A percentile compares a stretch with the other conserved stretches of the same genome.
Conservation (phyloP, 2,888 invertebrate genomes). For the Rhaphigaster nebulosa region DNA sequence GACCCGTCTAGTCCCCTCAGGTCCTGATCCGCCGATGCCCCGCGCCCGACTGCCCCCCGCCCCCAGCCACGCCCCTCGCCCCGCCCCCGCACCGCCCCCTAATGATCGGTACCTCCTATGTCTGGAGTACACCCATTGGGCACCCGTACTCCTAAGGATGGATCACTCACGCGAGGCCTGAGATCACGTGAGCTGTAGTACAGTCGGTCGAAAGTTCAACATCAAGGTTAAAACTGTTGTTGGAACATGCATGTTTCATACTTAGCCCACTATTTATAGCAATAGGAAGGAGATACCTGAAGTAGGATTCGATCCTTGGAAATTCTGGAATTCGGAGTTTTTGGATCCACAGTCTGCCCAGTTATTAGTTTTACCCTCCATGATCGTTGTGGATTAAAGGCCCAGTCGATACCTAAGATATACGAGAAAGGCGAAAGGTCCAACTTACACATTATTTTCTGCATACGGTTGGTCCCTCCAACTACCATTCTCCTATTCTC, state of each 20-base stretch:
- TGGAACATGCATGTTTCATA: not conserved
- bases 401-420: too few species aligned
- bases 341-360: too few species aligned
- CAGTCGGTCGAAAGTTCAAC: constrained; percentile 39
- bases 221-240: constrained; percentile 10
- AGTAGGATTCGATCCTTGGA: constrained; percentile 70
- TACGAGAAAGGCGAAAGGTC: too few species aligned
- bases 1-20: constrained; percentile 67
- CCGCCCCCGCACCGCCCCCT: constrained; percentile 59
- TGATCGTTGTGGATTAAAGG: too few species aligned
- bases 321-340: too few species aligned
- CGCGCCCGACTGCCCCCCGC: constrained; percentile 68
- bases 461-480: too few species aligned
- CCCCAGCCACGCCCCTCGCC: constrained; percentile 62
- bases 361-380: too few species aligned
- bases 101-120: constrained; percentile 27
- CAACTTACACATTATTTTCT: too few species aligned
- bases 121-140: constrained; percentile 20
- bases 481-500: too few species aligned
- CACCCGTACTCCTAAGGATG: constrained; percentile 4
- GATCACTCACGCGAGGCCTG: not conserved
- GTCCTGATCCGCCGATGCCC: constrained; percentile 67
- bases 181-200: constrained; percentile 29
- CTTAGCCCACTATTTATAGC: not conserved
- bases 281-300: constrained; percentile 72